These are phyloP conservation scores for Syritta pipiens DNA, from an alignment of 2,888 invertebrate species.

Conservation along the genomic window DNA sequence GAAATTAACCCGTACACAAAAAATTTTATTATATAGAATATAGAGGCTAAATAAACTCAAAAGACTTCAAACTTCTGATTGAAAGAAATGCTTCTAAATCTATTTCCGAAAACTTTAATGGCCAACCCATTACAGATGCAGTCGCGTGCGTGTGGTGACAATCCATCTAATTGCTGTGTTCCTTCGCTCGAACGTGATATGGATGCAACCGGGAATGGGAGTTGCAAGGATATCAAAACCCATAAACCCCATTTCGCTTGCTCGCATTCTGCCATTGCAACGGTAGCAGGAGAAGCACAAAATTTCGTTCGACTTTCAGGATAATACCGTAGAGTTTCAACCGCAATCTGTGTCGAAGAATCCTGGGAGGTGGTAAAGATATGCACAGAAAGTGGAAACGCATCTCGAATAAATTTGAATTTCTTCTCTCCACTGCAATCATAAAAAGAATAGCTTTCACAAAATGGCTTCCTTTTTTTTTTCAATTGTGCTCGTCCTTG, in stretches of 20 bases:
- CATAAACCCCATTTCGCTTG: slow-evolving; percentile 19
- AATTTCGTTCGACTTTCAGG: slow-evolving; percentile 44
- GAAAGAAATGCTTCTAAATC: too few species aligned
- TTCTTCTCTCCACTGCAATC: not conserved
- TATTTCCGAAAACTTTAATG: too few species aligned
- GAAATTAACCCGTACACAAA: slow-evolving; percentile 12
- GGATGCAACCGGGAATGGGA: slow-evolving; percentile 4
- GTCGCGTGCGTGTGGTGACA: too few species aligned
- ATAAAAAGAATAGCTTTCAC: slow-evolving; percentile 16
- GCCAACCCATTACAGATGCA: too few species aligned
- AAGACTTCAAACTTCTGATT: not conserved
- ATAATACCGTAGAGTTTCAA: slow-evolving; percentile 25
- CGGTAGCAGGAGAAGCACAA: slow-evolving; percentile 24
- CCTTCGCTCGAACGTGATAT: slow-evolving; percentile 51
- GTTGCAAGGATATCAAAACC: slow-evolving; percentile 20
- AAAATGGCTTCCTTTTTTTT: not conserved
- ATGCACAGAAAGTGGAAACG: slow-evolving; percentile 12
- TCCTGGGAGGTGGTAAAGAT: not conserved
- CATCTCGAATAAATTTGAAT: slow-evolving; percentile 37
- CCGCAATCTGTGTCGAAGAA: slow-evolving; percentile 30
- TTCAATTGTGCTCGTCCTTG: not conserved
- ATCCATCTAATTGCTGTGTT: slow-evolving; percentile 55
- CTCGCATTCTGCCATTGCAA: too few species aligned
- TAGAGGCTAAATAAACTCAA: not conserved
- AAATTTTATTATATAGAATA: slow-evolving; percentile 2